Base-by-base conservation (phyloP, 2,888 invertebrate species). In the Cybosia mesomella region DNA sequence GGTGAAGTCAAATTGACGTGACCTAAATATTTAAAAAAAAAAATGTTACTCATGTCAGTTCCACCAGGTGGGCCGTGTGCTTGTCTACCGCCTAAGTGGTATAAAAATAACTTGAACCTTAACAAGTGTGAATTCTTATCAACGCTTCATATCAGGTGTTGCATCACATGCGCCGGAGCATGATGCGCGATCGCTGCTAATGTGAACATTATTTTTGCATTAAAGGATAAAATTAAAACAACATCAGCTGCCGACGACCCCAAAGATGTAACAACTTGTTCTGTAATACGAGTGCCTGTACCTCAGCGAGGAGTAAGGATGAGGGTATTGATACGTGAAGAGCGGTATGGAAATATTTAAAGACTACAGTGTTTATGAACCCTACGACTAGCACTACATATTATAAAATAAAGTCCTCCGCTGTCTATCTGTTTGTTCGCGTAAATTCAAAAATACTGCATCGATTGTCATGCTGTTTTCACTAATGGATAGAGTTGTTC, bases 201-300 rank as follows among this genome's bases (percentile, higher is more conserved):
- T 83, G 83, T 77, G 78, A 70, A 72, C 85, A 90, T 91, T 91
- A 91, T 91, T 89, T 91, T 89, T 89, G 84, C 90, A 89, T 91
- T 89, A 90, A 87, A 86, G 86, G 89, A 89, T 86, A 83, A 85
- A 89, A 90, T 91, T 91, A 91, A 87, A 91, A 85, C 77, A 73
- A 81, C 89, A 89, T 90, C 87, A 89, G 80, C 77, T 73, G 74
- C 76, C 77, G 73, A 63, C 74, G 77, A 80, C 76, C 80, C 76
- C 74, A 66, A 69, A 61, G 69, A 66, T 64, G 66, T 64, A 67
- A 75, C 73, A 74, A 80, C 70, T 80, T 64, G 79, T 74, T 78
- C 70, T 75, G 74, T 80, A 77, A 74, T 64, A 63, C 39, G 21
- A 24, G 57, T 57, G 53, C 32, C 21, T 21, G 53, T 28, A 53